Evolutionary conservation across 2,888 invertebrate species (phyloP), one percentile per base, ranked within the genome.

Genomic region (Azorinus chamasolen): DNA sequence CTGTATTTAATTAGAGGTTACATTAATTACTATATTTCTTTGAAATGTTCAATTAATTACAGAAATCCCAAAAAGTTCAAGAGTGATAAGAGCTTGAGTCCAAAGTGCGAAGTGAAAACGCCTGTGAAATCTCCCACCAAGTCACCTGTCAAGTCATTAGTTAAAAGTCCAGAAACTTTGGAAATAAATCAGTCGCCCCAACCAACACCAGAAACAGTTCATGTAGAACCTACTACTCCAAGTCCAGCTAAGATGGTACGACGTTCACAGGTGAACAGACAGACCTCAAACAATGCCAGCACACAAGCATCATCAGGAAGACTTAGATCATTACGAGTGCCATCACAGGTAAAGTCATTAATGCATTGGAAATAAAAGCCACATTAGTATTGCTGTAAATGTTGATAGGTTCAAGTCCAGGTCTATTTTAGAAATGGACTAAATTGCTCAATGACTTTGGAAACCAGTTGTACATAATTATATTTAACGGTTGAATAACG

Each of bases 171-270:
- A 18, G 59, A 59, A 20, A 27, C 27, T 18, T 24, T 43, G 22
- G 57, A 10, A 4, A 16, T 45, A 1, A n/a, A n/a, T n/a, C n/a
- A n/a, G n/a, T n/a, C n/a, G n/a, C n/a, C n/a, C n/a, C n/a, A n/a
- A n/a, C n/a, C n/a, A n/a, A n/a, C n/a, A n/a, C n/a, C n/a, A n/a
- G 71, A 66, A 39, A 62, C 77, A 3, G 63, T 77, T 25, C 71
- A 62, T 63, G 59, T 77, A 5, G 65, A 62, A 41, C 72, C 48
- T 16, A 64, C 51, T 12, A 66, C 71, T 50, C 63, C 75, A 25
- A 80, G 78, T 50, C 75, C 84, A 12, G 61, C 76, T 5, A 81
- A 80, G 55, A 83, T 83, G 74, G 74, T 77, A 12, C 76, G 84
- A 16, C 59, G 81, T 24, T 66, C 81, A 32, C 75, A 79, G 25